Conservation (phyloP, 2,797 vertebrate genomes). For the Numenius phaeopus region DNA sequence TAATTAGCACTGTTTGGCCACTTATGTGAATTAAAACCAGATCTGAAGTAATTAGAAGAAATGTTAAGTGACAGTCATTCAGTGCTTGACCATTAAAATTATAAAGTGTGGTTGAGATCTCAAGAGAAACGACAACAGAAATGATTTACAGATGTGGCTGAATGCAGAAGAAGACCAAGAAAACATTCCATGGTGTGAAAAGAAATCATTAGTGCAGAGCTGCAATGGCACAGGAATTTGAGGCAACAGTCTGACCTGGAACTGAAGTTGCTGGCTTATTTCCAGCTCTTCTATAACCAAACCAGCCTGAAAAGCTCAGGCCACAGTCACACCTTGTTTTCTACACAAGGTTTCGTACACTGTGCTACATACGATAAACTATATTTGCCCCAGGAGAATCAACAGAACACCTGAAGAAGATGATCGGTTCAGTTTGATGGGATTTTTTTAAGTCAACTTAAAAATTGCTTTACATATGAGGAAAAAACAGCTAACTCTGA, state of each 20-base stretch:
- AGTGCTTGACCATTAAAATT: not conserved
- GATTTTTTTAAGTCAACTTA: not conserved
- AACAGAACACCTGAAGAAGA: not conserved
- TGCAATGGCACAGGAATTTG: not conserved
- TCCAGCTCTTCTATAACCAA: not conserved
- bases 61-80: not conserved
- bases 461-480: not conserved
- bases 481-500: not conserved
- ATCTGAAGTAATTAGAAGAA: not conserved
- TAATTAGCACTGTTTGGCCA: not conserved
- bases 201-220: not conserved
- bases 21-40: not conserved
- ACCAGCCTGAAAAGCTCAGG: not conserved
- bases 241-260: not conserved
- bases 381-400: not conserved
- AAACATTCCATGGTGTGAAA: not conserved
- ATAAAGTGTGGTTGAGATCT: not conserved
- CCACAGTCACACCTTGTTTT: fast-evolving
- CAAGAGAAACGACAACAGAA: not conserved
- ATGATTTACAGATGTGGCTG: not conserved
- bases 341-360: not conserved
- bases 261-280: not conserved
- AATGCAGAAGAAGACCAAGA: not conserved
- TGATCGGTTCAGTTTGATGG: fast-evolving
- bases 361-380: not conserved